phyloP scores from a whole-genome alignment of 2,888 invertebrate genomes.

The Dolomedes plantarius region DNA sequence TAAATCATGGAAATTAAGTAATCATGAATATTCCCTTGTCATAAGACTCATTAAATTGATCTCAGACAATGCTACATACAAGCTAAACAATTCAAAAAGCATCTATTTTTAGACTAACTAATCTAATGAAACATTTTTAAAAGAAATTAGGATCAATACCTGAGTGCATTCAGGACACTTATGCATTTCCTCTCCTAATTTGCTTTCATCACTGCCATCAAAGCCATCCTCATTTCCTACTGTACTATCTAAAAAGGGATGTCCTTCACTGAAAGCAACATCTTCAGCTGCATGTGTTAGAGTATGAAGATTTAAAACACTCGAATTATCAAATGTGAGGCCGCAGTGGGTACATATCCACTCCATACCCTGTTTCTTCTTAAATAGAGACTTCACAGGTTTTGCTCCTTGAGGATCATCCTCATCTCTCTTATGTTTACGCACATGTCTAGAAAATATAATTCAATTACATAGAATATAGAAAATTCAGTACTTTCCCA shows the following conservation, averaged over 20 bases:
- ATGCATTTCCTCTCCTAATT: slow-evolving; percentile 69
- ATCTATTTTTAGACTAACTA: too few relatives aligned
- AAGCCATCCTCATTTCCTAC: slow-evolving; percentile 53
- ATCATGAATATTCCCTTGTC: too few relatives aligned
- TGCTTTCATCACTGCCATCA: slow-evolving; percentile 66
- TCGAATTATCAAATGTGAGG: slow-evolving; percentile 77
- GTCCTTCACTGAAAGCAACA: slow-evolving; percentile 75
- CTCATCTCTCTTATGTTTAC: slow-evolving; percentile 73
- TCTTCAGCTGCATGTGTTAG: slow-evolving; percentile 79
- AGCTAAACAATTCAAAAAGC: too few relatives aligned
- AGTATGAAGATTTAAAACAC: slow-evolving; percentile 79
- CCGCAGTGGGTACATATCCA: slow-evolving; percentile 78
- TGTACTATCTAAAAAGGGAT: slow-evolving; percentile 27
- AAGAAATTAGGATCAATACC: slow-evolving; percentile 64
- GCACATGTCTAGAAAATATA: slow-evolving; percentile 71
- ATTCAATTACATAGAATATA: too few relatives aligned
- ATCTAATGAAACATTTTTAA: too few relatives aligned
- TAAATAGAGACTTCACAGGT: slow-evolving; percentile 76
- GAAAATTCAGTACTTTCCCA: too few relatives aligned
- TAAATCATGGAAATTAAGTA: too few relatives aligned
- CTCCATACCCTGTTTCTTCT: slow-evolving; percentile 75
- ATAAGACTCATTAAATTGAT: too few relatives aligned
- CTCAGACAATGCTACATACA: too few relatives aligned
- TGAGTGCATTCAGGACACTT: slow-evolving; percentile 77
- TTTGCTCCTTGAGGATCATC: slow-evolving; percentile 74